Percentiles rank a stretch among this genome's conserved stretches.
phyloP scores from a whole-genome alignment of 2,113 vertebrate genomes.

The western clawed frog (Xenopus tropicalis) region UCB_Xtro_10.0 CM004444.2:132994001-132994500 shows the following conservation, averaged over 20 bases:
- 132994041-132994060: slow-evolving; percentile 13
- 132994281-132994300: background rate
- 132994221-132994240: no score
- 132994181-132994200: background rate
- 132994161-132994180: slow-evolving; percentile 7
- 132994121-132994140: background rate
- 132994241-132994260: no score
- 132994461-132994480: slow-evolving; percentile 12
- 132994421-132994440: slow-evolving; percentile 13
- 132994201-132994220: no score
- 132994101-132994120: slow-evolving; percentile 18
- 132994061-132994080: slow-evolving; percentile 23
- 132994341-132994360: slow-evolving; percentile 5
- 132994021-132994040: slow-evolving; percentile 31
- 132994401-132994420: slow-evolving; percentile 10
- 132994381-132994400: slow-evolving; percentile 8
- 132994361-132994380: slow-evolving; percentile 15
- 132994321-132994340: slow-evolving; percentile 15
- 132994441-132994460: slow-evolving; percentile 29
- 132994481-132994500: background rate
- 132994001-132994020: slow-evolving; percentile 25
- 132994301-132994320: background rate
- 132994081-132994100: slow-evolving; percentile 39
- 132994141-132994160: slow-evolving; percentile 6
- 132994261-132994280: no score